Percentiles rank a stretch among this genome's conserved stretches.
phyloP scores from a whole-genome alignment of 1,140 invertebrate species.

The Temnothorax nylanderi region DNA sequence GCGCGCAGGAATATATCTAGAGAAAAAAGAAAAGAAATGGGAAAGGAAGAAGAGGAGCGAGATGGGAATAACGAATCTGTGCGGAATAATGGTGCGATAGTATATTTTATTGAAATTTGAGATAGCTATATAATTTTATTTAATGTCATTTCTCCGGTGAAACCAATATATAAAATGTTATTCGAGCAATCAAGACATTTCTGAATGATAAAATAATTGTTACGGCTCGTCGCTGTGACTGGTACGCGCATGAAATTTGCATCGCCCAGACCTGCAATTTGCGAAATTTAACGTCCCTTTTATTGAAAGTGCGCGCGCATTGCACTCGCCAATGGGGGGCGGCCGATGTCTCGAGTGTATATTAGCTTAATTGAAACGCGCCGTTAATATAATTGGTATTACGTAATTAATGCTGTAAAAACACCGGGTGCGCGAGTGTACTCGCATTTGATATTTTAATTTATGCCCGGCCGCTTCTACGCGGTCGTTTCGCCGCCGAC shows the following conservation, averaged over 20 bases:
- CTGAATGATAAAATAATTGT: background rate
- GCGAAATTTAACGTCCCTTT: conserved; percentile 39
- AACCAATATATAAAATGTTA: background rate
- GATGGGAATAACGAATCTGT: background rate
- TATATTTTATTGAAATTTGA: background rate
- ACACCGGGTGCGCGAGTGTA: conserved; percentile 51
- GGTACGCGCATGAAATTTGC: conserved; percentile 10
- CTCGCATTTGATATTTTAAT: conserved; percentile 67
- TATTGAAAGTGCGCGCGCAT: conserved; percentile 45
- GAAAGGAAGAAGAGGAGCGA: background rate
- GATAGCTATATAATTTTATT: conserved; percentile 20
- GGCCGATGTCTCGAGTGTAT: conserved; percentile 50
- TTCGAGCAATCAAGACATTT: background rate
- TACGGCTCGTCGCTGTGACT: background rate
- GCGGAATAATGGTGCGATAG: background rate
- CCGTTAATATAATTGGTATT: conserved; percentile 71
- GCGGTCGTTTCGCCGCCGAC: conserved; percentile 22
- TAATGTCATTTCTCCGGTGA: background rate
- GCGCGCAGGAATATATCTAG: too few species aligned
- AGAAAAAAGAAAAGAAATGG: background rate
- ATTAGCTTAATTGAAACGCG: conserved; percentile 74
- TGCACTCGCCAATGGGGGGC: conserved; percentile 8
- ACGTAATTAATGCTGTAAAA: conserved; percentile 70
- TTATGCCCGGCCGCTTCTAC: conserved; percentile 51
- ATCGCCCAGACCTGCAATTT: conserved; percentile 35